Percentiles rank a stretch among this genome's conserved stretches.
Evolutionary conservation across 35 echinoderm and acorn worm species (phyloP).

Genomic region (Lytechinus pictus): DNA sequence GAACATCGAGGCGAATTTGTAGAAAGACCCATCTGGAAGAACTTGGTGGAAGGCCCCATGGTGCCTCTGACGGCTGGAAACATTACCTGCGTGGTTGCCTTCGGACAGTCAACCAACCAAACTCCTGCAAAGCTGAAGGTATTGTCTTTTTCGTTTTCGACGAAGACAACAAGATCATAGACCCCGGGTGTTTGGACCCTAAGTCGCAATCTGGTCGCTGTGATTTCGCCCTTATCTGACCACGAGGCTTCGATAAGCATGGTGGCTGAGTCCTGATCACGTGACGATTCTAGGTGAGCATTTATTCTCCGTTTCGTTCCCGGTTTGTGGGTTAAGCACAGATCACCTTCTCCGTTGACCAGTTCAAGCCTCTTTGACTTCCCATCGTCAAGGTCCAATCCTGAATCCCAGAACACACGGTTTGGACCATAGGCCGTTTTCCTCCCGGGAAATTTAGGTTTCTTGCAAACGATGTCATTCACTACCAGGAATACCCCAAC

Average conservation of each 20-base stretch:
- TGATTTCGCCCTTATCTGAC: not conserved
- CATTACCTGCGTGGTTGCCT: not conserved
- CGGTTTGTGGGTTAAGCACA: not conserved
- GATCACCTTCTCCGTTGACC: not conserved
- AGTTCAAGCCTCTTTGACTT: conserved; percentile 4
- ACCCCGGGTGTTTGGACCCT: not conserved
- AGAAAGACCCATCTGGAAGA: conserved; percentile 22
- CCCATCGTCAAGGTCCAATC: not conserved
- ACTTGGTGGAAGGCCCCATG: not conserved
- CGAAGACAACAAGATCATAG: conserved; percentile 20
- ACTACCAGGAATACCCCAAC: conserved; percentile 15
- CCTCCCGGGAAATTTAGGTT: not conserved
- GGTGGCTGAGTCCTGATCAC: not conserved
- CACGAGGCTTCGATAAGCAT: not conserved
- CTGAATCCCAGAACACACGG: not conserved
- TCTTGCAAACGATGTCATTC: not conserved
- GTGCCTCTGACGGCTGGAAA: conserved; percentile 6
- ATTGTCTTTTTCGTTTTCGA: not conserved
- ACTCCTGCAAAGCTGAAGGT: not conserved
- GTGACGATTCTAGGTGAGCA: not conserved
- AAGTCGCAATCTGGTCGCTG: not conserved
- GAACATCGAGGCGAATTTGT: not conserved
- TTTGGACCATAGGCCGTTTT: not conserved
- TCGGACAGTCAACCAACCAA: conserved; percentile 20
- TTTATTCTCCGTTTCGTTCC: not conserved